phyloP scores from a whole-genome alignment of 2,888 invertebrate species.

The Camptogramma bilineatum region DNA sequence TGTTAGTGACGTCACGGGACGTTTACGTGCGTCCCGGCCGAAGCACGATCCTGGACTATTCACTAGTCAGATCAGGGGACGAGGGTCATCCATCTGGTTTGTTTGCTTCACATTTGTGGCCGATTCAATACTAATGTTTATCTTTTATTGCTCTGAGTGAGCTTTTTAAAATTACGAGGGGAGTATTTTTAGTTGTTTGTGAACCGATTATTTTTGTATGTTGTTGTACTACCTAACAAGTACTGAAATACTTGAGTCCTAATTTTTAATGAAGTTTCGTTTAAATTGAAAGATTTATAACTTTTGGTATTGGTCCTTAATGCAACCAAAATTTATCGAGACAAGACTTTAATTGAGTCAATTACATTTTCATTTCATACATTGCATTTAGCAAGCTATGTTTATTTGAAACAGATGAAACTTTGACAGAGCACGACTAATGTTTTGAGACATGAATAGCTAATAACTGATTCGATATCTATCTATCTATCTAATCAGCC shows the following conservation, averaged over 20 bases:
- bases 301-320: constrained; percentile 5
- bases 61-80: constrained; percentile 47
- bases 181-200: constrained; percentile 20
- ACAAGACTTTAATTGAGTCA: neutral
- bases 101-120: constrained; percentile 49
- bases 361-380: neutral
- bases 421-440: neutral
- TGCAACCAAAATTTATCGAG: neutral
- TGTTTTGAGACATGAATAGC: neutral
- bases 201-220: no score
- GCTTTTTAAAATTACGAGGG: constrained; percentile 39
- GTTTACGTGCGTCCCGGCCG: constrained; percentile 50
- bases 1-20: constrained; percentile 45
- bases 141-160: constrained; percentile 45
- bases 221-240: no score
- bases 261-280: constrained; percentile 4
- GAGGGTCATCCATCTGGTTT: constrained; percentile 51
- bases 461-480: neutral
- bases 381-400: neutral
- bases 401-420: neutral
- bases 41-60: constrained; percentile 55
- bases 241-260: constrained; percentile 6
- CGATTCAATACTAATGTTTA: constrained; percentile 49
- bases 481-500: no score
- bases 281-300: constrained; percentile 9